Percentiles rank a stretch among this genome's conserved stretches.
phyloP scores from a whole-genome alignment of 2,888 invertebrate genomes.

The Heliconius hortense region DNA sequence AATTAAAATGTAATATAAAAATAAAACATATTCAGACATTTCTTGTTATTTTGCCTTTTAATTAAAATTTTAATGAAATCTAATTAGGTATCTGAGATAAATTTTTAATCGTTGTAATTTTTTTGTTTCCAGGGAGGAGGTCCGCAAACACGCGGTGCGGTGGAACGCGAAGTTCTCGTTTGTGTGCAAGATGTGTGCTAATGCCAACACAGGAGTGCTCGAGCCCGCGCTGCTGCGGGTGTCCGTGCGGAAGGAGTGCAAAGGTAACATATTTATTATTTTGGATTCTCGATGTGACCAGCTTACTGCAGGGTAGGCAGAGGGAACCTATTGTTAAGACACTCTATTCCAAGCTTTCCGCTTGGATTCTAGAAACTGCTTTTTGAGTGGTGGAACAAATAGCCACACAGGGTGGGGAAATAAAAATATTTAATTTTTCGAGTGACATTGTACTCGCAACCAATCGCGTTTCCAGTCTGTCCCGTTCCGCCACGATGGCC shows the following conservation, averaged over 20 bases:
- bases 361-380: no score
- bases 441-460: no score
- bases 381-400: no score
- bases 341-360: no score
- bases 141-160: slow-evolving; percentile 94
- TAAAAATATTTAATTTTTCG: no score
- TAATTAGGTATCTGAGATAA: background rate
- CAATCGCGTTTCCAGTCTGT: no score
- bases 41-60: background rate
- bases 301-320: background rate
- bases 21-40: background rate
- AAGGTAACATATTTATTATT: slow-evolving; percentile 68
- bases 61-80: background rate
- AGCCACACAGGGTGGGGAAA: no score
- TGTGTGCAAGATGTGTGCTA: slow-evolving; percentile 98
- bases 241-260: slow-evolving; percentile 95
- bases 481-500: no score
- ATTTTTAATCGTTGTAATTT: background rate
- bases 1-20: no score
- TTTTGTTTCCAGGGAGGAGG: slow-evolving; percentile 89
- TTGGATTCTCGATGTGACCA: background rate
- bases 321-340: no score
- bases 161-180: slow-evolving; percentile 96
- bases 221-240: slow-evolving; percentile 96
- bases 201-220: slow-evolving; percentile 95